These are phyloP conservation scores for Leptinotarsa defecta DNA, from an alignment of 1,140 invertebrate species.

Conservation along the genomic window DNA sequence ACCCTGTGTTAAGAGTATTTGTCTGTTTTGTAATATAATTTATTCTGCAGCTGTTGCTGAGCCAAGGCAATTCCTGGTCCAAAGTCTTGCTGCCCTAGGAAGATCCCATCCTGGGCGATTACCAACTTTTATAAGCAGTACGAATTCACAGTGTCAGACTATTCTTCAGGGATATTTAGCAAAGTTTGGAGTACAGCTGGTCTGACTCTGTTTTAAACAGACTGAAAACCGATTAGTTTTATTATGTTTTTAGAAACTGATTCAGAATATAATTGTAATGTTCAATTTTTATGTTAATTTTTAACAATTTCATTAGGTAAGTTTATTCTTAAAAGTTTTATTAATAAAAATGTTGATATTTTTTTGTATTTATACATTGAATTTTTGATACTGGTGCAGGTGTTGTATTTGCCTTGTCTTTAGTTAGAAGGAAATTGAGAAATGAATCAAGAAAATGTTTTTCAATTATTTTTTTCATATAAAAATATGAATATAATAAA, in stretches of 20 bases:
- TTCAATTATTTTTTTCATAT: too few species aligned
- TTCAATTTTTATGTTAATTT: neutral
- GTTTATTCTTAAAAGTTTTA: neutral
- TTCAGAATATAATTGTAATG: neutral
- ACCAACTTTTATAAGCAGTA: conserved; percentile 55
- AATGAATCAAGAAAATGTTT: too few species aligned
- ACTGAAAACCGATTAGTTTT: conserved; percentile 14
- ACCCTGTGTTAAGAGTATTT: too few species aligned
- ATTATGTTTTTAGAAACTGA: neutral
- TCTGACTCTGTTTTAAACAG: conserved; percentile 34
- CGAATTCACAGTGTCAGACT: conserved; percentile 47
- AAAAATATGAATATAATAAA: too few species aligned
- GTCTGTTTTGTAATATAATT: too few species aligned
- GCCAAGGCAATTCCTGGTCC: conserved; percentile 72
- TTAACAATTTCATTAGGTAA: neutral
- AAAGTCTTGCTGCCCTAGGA: conserved; percentile 69
- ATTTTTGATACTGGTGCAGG: too few species aligned
- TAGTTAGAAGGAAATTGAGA: too few species aligned
- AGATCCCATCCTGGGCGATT: conserved; percentile 67
- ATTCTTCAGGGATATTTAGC: conserved; percentile 51
- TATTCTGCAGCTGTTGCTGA: conserved; percentile 64
- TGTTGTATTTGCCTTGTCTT: too few species aligned
- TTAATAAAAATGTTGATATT: conserved; percentile 10
- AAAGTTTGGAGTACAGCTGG: conserved; percentile 53
- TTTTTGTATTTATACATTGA: neutral